Evolutionary conservation across 2,113 vertebrate species (phyloP), one percentile per base, ranked within the genome.

Genomic region (Equus quagga): DNA sequence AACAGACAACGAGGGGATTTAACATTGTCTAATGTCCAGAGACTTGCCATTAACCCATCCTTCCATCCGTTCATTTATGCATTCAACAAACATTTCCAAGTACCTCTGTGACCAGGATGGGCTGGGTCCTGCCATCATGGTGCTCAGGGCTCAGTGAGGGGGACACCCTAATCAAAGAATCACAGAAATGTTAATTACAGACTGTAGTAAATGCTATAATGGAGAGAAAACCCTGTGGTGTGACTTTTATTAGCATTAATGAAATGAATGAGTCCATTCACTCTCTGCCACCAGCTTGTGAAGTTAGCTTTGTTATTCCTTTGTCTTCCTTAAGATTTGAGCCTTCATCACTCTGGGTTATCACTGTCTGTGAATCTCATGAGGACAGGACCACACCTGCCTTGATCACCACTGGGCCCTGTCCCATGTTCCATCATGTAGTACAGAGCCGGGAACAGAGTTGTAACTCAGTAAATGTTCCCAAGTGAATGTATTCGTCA

Each of bases 151-250:
- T 33, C 65, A 64, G 15, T 12, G 31, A 67, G 44, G 14, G 51
- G 78, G 44, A 56, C 18, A 46, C 8, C 3, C 33, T 65, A 11
- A 36, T 17, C 0, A 28, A 13, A 28, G 14, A 23, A 26, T 49
- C 33, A 23, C 23, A 10, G 12, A 31, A 41, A 49, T 36, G 8
- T 28, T 62, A 4, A 12, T 44, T 44, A 24, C n/a, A 18, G n/a
- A 2, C 46, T 8, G 2, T 17, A 15, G 26, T 12, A 1, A 65
- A 31, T 28, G 11, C 46, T 67, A 0, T 65, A 8, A 31, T 58
- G 54, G 62, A 41, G n/a, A 60, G 10, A 41, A 64, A 24, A 19
- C 18, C 4, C 56, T 65, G 8, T 33, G 26, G 12, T 36, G 1
- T 64, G 44, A 8, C 65, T 62, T 36, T 26, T 76, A 19, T n/a